Evolutionary conservation across 1,140 invertebrate genomes (phyloP).

Genomic region (Lepidostoma basale): DNA sequence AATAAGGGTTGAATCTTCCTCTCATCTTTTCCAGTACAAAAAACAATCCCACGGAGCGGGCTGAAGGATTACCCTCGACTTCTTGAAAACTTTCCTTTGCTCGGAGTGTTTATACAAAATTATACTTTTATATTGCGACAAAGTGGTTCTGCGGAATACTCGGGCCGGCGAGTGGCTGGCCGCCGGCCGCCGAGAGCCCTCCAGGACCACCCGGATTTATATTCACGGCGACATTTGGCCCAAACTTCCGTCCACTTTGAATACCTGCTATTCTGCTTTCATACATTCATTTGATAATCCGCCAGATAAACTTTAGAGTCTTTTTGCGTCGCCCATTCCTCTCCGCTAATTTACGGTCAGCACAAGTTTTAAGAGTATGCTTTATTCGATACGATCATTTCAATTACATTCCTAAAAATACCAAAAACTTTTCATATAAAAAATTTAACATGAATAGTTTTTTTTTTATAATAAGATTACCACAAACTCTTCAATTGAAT

Average conservation of each 20-base stretch:
- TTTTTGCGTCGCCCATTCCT: too few relatives aligned
- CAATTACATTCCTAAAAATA: too few relatives aligned
- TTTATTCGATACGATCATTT: too few relatives aligned
- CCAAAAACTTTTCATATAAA: too few relatives aligned
- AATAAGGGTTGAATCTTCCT: slow-evolving; percentile 7
- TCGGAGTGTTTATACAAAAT: slow-evolving; percentile 42
- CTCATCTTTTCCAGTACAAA: slow-evolving; percentile 8
- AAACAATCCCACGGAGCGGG: slow-evolving; percentile 1
- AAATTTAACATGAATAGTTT: too few relatives aligned
- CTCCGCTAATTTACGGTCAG: too few relatives aligned
- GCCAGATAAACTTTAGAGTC: slow-evolving; percentile 1
- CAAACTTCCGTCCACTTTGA: slow-evolving; percentile 15
- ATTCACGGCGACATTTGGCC: slow-evolving; percentile 28
- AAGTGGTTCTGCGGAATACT: slow-evolving; percentile 36
- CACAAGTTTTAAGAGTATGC: too few relatives aligned
- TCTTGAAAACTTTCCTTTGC: slow-evolving; percentile 28
- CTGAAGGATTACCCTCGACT: slow-evolving; percentile 23
- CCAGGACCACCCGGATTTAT: slow-evolving; percentile 27
- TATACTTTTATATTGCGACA: slow-evolving; percentile 41
- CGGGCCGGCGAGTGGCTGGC: slow-evolving; percentile 6
- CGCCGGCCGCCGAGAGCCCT: background rate
- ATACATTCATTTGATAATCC: slow-evolving; percentile 27
- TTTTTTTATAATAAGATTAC: too few relatives aligned
- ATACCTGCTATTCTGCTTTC: slow-evolving; percentile 24
- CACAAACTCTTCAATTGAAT: too few relatives aligned